Conservation (phyloP, 2,888 invertebrate species). For the Mythimna albipuncta region DNA sequence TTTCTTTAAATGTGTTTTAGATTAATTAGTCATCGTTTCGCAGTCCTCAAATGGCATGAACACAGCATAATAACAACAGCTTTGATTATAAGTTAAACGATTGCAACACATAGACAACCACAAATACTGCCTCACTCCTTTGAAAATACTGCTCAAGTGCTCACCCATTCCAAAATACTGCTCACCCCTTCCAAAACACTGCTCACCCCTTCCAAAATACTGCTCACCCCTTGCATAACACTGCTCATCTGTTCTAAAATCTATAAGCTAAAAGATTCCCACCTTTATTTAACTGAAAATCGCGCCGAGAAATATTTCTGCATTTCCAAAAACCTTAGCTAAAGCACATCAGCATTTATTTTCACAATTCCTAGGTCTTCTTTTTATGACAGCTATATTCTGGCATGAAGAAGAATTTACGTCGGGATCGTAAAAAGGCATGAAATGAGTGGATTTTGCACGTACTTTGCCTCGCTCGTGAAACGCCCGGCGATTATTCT, state of each 20-base stretch:
- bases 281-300: not conserved
- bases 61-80: not conserved
- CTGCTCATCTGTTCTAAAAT: no score
- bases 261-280: not conserved
- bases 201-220: no score
- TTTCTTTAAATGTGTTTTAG: not conserved
- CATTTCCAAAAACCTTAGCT: conserved; percentile 24
- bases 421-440: conserved; percentile 62
- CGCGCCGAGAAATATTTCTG: conserved; percentile 5
- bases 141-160: no score
- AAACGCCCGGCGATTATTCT: conserved; percentile 53
- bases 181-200: no score
- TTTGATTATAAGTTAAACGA: not conserved
- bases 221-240: no score
- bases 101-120: no score
- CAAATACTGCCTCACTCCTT: no score
- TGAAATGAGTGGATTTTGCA: conserved; percentile 65
- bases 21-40: not conserved
- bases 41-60: not conserved
- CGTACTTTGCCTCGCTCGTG: conserved; percentile 54
- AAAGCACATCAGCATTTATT: conserved; percentile 35
- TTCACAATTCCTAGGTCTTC: conserved; percentile 43
- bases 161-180: no score
- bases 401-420: conserved; percentile 54
- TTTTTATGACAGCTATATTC: conserved; percentile 60